A percentile compares a stretch with the other conserved stretches of the same genome.
Evolutionary conservation across 2,113 vertebrate species (phyloP).

Genomic region (Gulo gulo): DNA sequence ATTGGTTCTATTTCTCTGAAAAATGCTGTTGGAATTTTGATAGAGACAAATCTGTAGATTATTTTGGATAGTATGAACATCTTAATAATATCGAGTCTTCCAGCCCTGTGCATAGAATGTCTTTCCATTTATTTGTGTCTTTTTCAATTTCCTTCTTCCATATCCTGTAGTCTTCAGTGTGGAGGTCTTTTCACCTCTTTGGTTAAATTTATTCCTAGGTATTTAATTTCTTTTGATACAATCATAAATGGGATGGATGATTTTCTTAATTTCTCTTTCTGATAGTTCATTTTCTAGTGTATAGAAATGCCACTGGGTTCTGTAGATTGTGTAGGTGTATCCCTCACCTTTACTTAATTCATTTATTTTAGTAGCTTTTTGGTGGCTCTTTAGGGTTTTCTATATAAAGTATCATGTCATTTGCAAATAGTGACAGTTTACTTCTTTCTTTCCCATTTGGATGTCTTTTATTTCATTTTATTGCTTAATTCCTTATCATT

Average conservation of each 20-base stretch:
- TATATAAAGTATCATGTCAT: neutral
- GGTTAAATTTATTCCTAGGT: neutral
- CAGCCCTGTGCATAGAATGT: neutral
- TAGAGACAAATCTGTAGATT: neutral
- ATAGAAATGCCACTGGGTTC: neutral
- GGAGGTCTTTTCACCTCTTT: neutral
- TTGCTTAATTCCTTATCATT: neutral
- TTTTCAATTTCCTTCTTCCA: neutral
- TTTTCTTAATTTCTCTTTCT: neutral
- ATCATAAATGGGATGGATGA: neutral
- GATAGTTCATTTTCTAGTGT: neutral
- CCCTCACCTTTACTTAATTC: neutral
- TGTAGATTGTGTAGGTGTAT: neutral
- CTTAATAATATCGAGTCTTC: neutral
- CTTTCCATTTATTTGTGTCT: neutral
- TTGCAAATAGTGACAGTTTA: neutral
- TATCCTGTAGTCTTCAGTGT: neutral
- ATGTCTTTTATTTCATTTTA: neutral
- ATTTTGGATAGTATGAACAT: neutral
- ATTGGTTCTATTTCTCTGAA: neutral
- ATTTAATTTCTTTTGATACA: neutral
- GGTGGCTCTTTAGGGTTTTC: neutral
- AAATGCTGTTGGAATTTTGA: neutral
- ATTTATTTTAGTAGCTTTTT: neutral
- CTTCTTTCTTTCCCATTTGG: neutral